Evolutionary conservation across 2,113 vertebrate species (phyloP).

Genomic region (Alaudala cheleensis): DNA sequence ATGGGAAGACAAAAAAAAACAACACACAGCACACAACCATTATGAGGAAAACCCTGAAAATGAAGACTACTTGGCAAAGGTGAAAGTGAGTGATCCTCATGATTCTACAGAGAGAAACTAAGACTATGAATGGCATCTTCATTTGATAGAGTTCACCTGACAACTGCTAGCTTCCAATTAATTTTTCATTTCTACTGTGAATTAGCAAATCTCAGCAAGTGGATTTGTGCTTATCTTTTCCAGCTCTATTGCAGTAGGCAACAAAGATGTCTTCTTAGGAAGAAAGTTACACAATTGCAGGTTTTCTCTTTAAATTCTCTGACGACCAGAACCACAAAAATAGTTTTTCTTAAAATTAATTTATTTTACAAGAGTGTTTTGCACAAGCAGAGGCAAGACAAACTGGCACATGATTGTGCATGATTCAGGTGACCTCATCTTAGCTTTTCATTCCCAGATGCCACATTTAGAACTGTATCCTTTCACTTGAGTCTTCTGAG

Average conservation of each 20-base stretch:
- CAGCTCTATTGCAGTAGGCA: neutral
- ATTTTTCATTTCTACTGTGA: neutral
- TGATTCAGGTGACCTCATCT: constrained; percentile 18
- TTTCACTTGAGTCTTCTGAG: neutral
- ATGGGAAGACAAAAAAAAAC: neutral
- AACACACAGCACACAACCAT: neutral
- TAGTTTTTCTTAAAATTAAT: neutral
- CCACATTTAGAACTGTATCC: neutral
- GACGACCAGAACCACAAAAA: constrained; percentile 17
- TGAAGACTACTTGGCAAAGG: neutral
- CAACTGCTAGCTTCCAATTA: neutral
- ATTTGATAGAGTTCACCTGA: neutral
- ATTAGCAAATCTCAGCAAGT: neutral
- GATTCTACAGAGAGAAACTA: neutral
- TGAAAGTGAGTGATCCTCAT: neutral
- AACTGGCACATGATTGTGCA: neutral
- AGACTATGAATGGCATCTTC: neutral
- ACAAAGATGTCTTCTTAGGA: neutral
- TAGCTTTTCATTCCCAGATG: neutral
- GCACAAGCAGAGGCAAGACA: neutral
- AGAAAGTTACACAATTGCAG: neutral
- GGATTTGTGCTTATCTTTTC: neutral
- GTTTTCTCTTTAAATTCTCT: neutral
- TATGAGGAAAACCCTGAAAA: neutral
- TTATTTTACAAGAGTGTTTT: constrained; percentile 42